Percentiles rank a stretch among this genome's conserved stretches.
Conservation (phyloP, 2,888 invertebrate species). For the Trachelus iudaicus region DNA sequence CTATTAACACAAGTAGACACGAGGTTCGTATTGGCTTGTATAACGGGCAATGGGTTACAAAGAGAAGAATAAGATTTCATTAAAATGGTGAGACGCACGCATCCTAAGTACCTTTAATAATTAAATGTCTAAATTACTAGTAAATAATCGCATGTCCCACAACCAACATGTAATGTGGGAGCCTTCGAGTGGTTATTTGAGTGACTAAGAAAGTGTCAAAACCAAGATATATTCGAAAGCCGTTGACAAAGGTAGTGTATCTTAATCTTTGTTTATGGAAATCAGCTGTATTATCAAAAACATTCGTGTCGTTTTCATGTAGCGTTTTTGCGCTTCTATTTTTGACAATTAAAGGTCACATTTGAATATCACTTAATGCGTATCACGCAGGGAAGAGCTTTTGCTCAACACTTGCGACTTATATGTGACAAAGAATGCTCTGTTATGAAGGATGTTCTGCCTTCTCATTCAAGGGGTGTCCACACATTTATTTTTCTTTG, state of each 20-base stretch:
- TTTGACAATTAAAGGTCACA: constrained; percentile 31
- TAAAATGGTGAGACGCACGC: constrained; percentile 51
- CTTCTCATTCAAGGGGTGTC: neutral
- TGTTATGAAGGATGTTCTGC: neutral
- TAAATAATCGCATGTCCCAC: constrained; percentile 34
- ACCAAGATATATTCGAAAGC: constrained; percentile 23
- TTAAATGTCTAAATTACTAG: constrained; percentile 54
- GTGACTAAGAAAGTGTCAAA: constrained; percentile 38
- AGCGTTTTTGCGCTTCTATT: constrained; percentile 36
- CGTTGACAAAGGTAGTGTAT: constrained; percentile 51
- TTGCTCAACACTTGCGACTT: neutral
- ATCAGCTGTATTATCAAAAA: constrained; percentile 60
- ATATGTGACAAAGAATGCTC: constrained; percentile 1
- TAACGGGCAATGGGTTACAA: neutral
- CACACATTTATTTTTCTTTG: neutral
- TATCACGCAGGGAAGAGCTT: neutral
- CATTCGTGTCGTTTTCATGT: constrained; percentile 29
- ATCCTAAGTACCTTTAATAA: constrained; percentile 44
- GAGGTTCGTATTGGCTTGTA: neutral
- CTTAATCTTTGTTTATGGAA: constrained; percentile 57
- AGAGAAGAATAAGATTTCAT: constrained; percentile 24
- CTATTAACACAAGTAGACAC: neutral
- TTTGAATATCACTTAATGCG: neutral
- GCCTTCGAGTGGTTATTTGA: constrained; percentile 34
- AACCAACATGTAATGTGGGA: constrained; percentile 49